Evolutionary conservation across 2,888 invertebrate species (phyloP), one percentile per base, ranked within the genome.

Genomic region (Drosophila robusta): DNA sequence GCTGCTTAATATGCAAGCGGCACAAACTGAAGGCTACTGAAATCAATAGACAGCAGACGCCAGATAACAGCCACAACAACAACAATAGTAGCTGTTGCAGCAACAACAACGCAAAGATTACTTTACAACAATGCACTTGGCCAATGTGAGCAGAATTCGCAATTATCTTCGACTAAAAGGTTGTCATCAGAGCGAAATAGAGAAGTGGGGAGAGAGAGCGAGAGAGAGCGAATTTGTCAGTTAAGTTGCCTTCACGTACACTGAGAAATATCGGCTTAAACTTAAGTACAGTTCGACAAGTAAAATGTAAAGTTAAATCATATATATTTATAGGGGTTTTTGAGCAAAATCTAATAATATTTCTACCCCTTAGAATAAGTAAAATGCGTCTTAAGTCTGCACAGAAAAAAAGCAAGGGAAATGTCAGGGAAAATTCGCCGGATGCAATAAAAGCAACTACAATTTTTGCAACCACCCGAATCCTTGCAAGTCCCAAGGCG

Each of bases 11-110:
- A 86, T 86, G 84, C 89, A 70, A 41, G 56, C 71, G 60, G 70
- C 87, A 58, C 52, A 74, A 85, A 62, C 57, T 82, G 88, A 89
- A 87, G 88, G 80, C 89, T 87, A 84, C 83, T 79, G 66, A 70
- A 85, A 80, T 86, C 83, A 57, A 87, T 85, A 85, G 88, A 81
- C 84, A 60, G 26, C 83, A 63, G 60, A 61, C 67, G 57, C 44
- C 46, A 41, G 29, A 57, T 36, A 45, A 1, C 54, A 49, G 49
- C 49, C 56, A 58, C 49, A 46, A 16, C 49, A 47, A 44, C 50
- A 68, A 29, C 38, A 50, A 34, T 4, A 32, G 11, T 11, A 32
- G 18, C 18, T 18, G 18, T 2, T 32, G 32, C 34, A 34, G 34
- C 12, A 67, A 16, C 49, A 52, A 61, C 36, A 56, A 51, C 49